Conservation (phyloP, 2,113 vertebrate species). For the Sorex fumeus region DNA sequence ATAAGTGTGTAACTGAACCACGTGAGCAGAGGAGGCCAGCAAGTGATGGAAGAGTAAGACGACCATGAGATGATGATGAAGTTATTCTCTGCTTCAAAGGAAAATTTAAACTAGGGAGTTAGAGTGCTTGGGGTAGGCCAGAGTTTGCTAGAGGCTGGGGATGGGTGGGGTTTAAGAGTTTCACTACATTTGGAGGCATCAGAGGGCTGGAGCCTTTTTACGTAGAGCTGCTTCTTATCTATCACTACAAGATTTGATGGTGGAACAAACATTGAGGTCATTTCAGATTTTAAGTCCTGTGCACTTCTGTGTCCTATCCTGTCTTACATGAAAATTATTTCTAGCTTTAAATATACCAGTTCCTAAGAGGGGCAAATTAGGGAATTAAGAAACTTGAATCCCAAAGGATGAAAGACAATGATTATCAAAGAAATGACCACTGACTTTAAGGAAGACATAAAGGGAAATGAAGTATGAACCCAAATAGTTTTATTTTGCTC, state of each 20-base stretch:
- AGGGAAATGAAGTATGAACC: slow-evolving; percentile 6
- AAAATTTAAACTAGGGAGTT: background rate
- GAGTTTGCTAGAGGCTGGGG: background rate
- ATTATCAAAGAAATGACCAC: background rate
- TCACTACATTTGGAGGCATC: background rate
- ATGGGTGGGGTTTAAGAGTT: too few relatives aligned
- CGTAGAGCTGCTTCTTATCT: background rate
- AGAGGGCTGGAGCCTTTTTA: too few relatives aligned
- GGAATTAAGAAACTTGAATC: slow-evolving; percentile 24
- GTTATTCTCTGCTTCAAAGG: background rate
- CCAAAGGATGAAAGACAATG: slow-evolving; percentile 2
- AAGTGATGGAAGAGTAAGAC: background rate
- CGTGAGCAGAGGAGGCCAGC: background rate
- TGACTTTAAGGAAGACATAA: background rate
- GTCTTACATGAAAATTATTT: slow-evolving; percentile 3
- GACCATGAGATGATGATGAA: background rate
- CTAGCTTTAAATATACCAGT: slow-evolving; percentile 41
- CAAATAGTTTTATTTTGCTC: background rate
- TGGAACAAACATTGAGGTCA: background rate
- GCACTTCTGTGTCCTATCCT: slow-evolving; percentile 1
- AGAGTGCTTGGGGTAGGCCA: background rate
- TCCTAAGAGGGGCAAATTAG: background rate
- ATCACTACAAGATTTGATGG: background rate
- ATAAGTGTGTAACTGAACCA: background rate
- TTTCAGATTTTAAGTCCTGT: slow-evolving; percentile 18